Base-by-base conservation (phyloP, 2,888 invertebrate species). In the Acanthosepion pharaonis region DNA sequence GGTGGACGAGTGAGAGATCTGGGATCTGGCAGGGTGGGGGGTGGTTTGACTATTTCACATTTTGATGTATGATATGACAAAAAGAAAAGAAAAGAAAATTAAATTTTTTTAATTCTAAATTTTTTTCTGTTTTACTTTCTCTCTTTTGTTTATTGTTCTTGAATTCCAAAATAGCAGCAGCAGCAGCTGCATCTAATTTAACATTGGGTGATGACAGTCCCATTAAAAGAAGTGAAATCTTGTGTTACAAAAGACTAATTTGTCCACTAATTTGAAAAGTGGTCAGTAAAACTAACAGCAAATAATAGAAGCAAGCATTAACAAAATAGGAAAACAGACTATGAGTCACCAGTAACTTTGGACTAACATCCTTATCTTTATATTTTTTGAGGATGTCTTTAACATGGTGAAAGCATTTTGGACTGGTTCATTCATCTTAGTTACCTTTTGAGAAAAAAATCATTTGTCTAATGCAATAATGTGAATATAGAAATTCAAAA, bases 11-110 rank as follows among this genome's bases (percentile, higher is more conserved):
- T 78, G n/a, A 33, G 18, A 15, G n/a, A n/a, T 78, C 15, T 33
- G 6, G n/a, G n/a, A 78, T 23, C n/a, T n/a, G 78, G 18, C n/a
- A 33, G n/a, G 78, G n/a, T 9, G 33, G n/a, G n/a, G 0, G 33
- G 9, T 15, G n/a, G 5, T 42, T 42, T 42, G 78, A n/a, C n/a
- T 15, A 78, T n/a, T n/a, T 78, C n/a, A n/a, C 78, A 78, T 78
- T 78, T 78, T 78, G 78, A 78, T 78, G 78, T 78, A 78, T 78
- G n/a, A n/a, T 78, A 78, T 78, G 78, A 78, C 78, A 78, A 78
- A 78, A 59, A 11, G 33, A n/a, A 25, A 64, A 28, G 78, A 78
- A 78, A 78, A 78, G n/a, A 78, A 78, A 42, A 78, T 33, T 11
- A 78, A 11, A 78, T 78, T n/a, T 78, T 78, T 78, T n/a, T 78